phyloP scores from a whole-genome alignment of 1,140 invertebrate genomes.

The Colletes gigas region DNA sequence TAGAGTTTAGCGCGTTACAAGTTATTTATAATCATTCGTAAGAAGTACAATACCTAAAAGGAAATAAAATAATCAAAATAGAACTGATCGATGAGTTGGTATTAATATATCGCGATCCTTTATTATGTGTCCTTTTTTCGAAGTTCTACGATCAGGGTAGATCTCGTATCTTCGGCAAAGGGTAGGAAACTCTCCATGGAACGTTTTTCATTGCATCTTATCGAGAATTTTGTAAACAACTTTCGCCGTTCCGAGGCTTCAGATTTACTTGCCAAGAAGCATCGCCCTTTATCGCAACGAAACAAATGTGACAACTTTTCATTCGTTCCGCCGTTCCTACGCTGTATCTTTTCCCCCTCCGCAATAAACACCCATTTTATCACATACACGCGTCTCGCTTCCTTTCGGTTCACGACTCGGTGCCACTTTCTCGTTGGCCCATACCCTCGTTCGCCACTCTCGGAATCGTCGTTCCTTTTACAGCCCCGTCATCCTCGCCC shows the following conservation, averaged over 20 bases:
- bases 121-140: neutral
- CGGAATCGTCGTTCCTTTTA: conserved; percentile 63
- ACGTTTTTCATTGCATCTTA: conserved; percentile 27
- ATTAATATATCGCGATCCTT: too few species aligned
- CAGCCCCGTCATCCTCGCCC: conserved; percentile 31
- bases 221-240: conserved; percentile 44
- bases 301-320: conserved; percentile 62
- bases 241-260: neutral
- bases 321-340: conserved; percentile 27
- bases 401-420: neutral
- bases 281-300: conserved; percentile 34
- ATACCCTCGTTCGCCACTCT: conserved; percentile 55
- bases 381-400: conserved; percentile 26
- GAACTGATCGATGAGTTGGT: too few species aligned
- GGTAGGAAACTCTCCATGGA: too few species aligned
- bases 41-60: too few species aligned
- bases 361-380: conserved; percentile 58
- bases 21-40: too few species aligned
- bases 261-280: conserved; percentile 27
- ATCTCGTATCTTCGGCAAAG: neutral
- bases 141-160: neutral
- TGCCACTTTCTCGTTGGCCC: conserved; percentile 17
- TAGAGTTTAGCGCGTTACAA: too few species aligned
- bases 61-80: too few species aligned
- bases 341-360: conserved; percentile 32